phyloP scores from a whole-genome alignment of 2,797 vertebrate species.

The Simalia tracyae region DNA sequence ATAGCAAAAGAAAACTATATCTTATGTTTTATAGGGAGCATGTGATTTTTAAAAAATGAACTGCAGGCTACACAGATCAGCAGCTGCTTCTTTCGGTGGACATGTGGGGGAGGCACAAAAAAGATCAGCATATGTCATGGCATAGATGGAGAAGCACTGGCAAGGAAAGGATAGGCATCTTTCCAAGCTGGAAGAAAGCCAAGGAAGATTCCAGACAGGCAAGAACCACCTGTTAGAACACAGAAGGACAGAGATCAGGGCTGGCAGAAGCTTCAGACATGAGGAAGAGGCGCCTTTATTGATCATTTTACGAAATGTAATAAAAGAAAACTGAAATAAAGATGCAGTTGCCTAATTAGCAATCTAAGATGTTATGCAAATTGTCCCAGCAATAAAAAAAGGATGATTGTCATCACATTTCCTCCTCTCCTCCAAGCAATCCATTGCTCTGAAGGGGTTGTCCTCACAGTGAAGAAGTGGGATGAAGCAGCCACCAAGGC shows the following conservation, averaged over 20 bases:
- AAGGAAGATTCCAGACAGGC: constrained; percentile 76
- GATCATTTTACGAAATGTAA: constrained; percentile 7
- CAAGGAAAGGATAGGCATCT: constrained; percentile 70
- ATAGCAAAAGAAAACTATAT: background rate
- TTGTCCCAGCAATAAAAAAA: too few species aligned
- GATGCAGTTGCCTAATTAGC: background rate
- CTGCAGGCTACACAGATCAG: constrained; percentile 11
- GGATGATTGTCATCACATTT: too few species aligned
- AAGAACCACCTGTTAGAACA: constrained; percentile 76
- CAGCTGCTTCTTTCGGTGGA: constrained; percentile 37
- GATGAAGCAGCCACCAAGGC: too few species aligned
- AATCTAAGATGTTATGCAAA: background rate
- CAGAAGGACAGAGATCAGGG: constrained; percentile 28
- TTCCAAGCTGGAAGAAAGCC: constrained; percentile 71
- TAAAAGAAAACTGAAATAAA: constrained; percentile 4
- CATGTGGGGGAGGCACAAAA: constrained; percentile 33
- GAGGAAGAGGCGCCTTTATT: constrained; percentile 27
- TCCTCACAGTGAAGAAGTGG: too few species aligned
- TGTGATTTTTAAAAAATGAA: background rate
- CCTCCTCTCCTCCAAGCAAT: too few species aligned
- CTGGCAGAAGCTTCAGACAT: constrained; percentile 53
- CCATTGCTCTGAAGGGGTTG: too few species aligned
- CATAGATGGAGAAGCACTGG: constrained; percentile 61
- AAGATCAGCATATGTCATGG: constrained; percentile 79
- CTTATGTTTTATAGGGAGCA: background rate